Conservation (phyloP, 92 coral and sea anemone species). For the Pocillopora meandrina region DNA sequence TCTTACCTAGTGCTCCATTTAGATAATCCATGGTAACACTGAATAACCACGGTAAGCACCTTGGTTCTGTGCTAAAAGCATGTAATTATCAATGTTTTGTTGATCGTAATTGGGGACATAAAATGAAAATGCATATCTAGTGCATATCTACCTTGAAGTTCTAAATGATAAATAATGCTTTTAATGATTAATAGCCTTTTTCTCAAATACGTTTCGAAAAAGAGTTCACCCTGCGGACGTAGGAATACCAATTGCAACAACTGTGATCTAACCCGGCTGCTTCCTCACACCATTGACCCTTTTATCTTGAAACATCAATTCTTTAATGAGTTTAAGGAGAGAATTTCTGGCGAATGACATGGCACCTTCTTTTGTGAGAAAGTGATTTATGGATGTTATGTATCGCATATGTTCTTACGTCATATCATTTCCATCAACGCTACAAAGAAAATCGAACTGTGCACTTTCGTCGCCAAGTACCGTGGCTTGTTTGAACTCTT, state of each 20-base stretch:
- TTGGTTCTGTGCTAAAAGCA: neutral
- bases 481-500: slow-evolving; percentile 31
- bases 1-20: slow-evolving; percentile 77
- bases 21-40: slow-evolving; percentile 70
- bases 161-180: neutral
- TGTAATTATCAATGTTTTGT: neutral
- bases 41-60: slow-evolving; percentile 63
- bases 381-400: neutral
- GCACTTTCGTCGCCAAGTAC: slow-evolving; percentile 35
- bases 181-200: neutral
- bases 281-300: too few species aligned
- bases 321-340: too few species aligned
- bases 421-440: slow-evolving; percentile 52
- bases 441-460: slow-evolving; percentile 42
- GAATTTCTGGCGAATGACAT: too few species aligned
- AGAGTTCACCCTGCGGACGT: neutral
- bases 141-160: too few species aligned
- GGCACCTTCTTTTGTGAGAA: neutral
- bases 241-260: neutral
- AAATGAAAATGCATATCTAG: neutral
- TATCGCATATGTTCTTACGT: slow-evolving; percentile 30
- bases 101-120: neutral
- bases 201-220: neutral
- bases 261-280: too few species aligned
- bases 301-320: too few species aligned